Evolutionary conservation across 92 coral and sea anemone genomes (phyloP).

Genomic region (Palythoa grandis): DNA sequence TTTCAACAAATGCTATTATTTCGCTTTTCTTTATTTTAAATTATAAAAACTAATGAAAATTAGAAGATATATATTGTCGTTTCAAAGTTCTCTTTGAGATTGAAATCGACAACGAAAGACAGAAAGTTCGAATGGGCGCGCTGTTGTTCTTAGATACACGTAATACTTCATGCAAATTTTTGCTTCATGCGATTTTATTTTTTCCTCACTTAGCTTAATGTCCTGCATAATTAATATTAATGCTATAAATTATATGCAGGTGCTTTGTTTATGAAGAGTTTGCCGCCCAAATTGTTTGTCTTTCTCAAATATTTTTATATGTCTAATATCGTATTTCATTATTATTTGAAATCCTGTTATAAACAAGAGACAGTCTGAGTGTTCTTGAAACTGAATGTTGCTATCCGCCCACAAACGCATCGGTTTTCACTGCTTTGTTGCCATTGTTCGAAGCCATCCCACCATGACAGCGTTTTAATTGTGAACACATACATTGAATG

Average conservation of each 20-base stretch:
- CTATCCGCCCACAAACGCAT: too few relatives aligned
- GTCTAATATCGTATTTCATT: too few relatives aligned
- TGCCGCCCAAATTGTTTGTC: neutral
- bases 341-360: too few relatives aligned
- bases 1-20: neutral
- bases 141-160: neutral
- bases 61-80: neutral
- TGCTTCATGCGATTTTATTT: neutral
- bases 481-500: too few relatives aligned
- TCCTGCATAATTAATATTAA: constrained; percentile 20
- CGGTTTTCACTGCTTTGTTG: too few relatives aligned
- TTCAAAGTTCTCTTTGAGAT: neutral
- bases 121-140: neutral
- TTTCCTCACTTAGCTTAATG: neutral
- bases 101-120: neutral
- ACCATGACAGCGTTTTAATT: too few relatives aligned
- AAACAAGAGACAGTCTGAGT: too few relatives aligned
- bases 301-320: neutral
- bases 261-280: constrained; percentile 14
- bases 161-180: neutral
- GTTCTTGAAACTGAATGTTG: too few relatives aligned
- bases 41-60: neutral
- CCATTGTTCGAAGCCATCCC: too few relatives aligned
- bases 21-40: neutral
- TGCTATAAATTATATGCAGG: neutral